These are phyloP conservation scores for Dinothrombium tinctorium DNA, from an alignment of 1,140 invertebrate species.

Conservation along the genomic window DNA sequence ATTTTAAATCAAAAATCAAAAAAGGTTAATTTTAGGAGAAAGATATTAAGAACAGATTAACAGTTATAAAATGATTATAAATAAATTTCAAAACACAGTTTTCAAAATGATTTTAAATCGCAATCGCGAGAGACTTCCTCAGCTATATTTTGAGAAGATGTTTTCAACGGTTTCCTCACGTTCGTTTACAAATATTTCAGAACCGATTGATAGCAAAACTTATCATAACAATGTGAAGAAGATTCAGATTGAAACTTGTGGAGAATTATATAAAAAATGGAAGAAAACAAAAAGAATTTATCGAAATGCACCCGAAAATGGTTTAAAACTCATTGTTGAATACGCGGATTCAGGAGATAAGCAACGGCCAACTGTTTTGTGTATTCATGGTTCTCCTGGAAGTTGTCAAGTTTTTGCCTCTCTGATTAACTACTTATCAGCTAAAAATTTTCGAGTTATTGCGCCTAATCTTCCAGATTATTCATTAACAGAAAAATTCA, in stretches of 20 bases:
- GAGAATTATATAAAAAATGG: constrained; percentile 12
- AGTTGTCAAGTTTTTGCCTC: constrained; percentile 11
- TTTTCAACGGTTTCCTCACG: too few species aligned
- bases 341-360: constrained; percentile 13
- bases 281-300: constrained; percentile 6
- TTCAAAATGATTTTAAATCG: too few species aligned
- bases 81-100: too few species aligned
- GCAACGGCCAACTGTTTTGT: constrained; percentile 2
- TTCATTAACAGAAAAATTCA: constrained; percentile 3
- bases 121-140: too few species aligned
- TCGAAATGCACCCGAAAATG: constrained; percentile 1
- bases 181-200: too few species aligned
- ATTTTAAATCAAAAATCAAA: too few species aligned
- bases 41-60: too few species aligned
- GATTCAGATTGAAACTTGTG: constrained; percentile 11
- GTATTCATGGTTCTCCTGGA: constrained; percentile 14
- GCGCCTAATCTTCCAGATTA: constrained; percentile 12
- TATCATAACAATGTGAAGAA: too few species aligned
- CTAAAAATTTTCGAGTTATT: constrained; percentile 9
- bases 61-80: too few species aligned
- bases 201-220: too few species aligned
- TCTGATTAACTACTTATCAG: constrained; percentile 7
- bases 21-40: too few species aligned
- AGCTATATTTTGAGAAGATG: too few species aligned
- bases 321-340: constrained; percentile 8